These are phyloP conservation scores for Serinus canaria DNA, from an alignment of 2,113 vertebrate species.

Conservation along the genomic window DNA sequence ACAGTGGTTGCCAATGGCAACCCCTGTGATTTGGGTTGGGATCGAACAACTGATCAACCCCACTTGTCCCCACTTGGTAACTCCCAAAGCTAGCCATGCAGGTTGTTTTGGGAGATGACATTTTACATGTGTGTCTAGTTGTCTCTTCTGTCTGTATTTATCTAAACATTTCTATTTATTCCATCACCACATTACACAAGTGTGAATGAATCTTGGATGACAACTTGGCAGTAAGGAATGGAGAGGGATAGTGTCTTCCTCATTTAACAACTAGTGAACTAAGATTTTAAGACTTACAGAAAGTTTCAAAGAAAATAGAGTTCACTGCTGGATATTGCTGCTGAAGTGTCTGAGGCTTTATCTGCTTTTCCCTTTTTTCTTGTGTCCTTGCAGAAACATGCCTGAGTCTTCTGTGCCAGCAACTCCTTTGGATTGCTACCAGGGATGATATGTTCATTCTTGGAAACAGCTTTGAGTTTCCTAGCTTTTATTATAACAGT, in stretches of 20 bases:
- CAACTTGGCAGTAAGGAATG: not conserved
- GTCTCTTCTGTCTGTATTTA: not conserved
- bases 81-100: not conserved
- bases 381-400: not conserved
- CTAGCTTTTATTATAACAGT: not conserved
- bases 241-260: not conserved
- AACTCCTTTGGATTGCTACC: not conserved
- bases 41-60: constrained; percentile 27
- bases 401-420: not conserved
- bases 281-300: not conserved
- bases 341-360: not conserved
- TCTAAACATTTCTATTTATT: constrained; percentile 36
- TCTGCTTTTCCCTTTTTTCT: not conserved
- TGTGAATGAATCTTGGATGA: constrained; percentile 31
- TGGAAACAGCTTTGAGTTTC: not conserved
- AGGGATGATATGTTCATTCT: not conserved
- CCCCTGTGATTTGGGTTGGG: not conserved
- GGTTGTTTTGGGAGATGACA: not conserved
- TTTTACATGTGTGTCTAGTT: not conserved
- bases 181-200: not conserved
- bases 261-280: not conserved
- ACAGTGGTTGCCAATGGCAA: constrained; percentile 5
- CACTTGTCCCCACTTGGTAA: constrained; percentile 1
- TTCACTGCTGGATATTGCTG: not conserved
- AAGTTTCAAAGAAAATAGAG: not conserved